phyloP scores from a whole-genome alignment of 2,113 vertebrate species.

The Grammomys dolichurus region DNA sequence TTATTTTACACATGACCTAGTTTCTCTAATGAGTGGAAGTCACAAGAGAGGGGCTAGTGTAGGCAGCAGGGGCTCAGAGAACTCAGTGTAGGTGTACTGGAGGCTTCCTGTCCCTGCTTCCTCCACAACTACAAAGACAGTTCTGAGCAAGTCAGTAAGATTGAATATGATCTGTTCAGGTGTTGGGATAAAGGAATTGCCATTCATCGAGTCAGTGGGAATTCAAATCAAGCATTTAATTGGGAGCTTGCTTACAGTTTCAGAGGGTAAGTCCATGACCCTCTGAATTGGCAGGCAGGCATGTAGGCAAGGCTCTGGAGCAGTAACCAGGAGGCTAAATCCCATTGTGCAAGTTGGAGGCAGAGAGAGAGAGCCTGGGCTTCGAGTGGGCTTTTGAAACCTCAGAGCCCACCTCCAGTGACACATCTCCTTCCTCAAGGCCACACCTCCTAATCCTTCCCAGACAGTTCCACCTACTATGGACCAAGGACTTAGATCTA shows the following conservation, averaged over 20 bases:
- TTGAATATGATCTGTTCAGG: neutral
- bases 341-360: neutral
- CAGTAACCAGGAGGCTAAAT: neutral
- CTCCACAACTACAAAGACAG: neutral
- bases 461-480: neutral
- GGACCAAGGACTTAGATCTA: neutral
- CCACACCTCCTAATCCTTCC: neutral
- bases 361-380: neutral
- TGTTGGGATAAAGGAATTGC: neutral
- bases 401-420: neutral
- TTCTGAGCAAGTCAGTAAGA: neutral
- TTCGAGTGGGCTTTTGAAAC: neutral
- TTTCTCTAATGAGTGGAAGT: slow-evolving; percentile 32
- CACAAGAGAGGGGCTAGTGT: neutral
- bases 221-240: neutral
- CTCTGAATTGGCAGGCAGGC: neutral
- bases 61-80: neutral
- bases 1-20: neutral
- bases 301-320: neutral
- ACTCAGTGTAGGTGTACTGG: rapidly evolving
- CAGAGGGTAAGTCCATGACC: neutral
- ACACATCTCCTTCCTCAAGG: too few relatives aligned
- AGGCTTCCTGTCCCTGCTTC: neutral
- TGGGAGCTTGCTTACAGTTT: neutral
- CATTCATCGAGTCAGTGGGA: neutral